These are phyloP conservation scores for Oceanodroma tethys DNA, from an alignment of 2,113 vertebrate genomes.

Conservation along the genomic window DNA sequence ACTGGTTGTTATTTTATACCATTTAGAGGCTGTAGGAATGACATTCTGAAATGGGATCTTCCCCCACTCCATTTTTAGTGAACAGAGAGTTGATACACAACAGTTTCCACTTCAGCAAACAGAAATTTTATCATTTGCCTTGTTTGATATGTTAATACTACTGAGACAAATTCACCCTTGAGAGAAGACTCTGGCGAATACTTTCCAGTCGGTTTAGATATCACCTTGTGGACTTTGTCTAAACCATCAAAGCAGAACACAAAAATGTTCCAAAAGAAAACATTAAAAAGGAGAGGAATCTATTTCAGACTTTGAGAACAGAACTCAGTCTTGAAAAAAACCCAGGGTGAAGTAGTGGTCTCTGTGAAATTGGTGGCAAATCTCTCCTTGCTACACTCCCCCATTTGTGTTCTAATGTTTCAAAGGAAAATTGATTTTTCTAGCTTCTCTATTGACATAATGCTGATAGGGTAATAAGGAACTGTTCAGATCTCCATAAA, in stretches of 20 bases:
- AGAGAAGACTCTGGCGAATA: neutral
- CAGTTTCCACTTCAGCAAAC: neutral
- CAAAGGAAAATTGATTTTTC: constrained; percentile 35
- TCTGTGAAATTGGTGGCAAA: constrained; percentile 5
- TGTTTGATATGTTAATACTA: neutral
- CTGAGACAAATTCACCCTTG: neutral
- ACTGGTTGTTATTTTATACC: neutral
- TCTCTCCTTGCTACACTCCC: neutral
- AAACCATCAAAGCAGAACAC: neutral
- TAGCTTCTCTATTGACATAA: neutral
- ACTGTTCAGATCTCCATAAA: neutral
- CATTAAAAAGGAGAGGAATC: neutral
- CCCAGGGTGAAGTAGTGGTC: neutral
- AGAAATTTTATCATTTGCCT: neutral
- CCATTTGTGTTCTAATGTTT: neutral
- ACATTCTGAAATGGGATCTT: neutral
- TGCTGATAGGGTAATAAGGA: constrained; percentile 11
- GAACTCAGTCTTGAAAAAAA: neutral
- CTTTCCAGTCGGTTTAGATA: neutral
- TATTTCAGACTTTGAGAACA: neutral
- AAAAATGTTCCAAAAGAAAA: neutral
- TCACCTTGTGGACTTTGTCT: neutral
- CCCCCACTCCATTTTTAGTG: rapidly evolving
- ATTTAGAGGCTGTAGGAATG: neutral
- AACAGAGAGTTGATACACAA: neutral